Percentiles rank a stretch among this genome's conserved stretches.
Conservation (phyloP, 2,113 vertebrate genomes). For the Brienomyrus longianalis region DNA sequence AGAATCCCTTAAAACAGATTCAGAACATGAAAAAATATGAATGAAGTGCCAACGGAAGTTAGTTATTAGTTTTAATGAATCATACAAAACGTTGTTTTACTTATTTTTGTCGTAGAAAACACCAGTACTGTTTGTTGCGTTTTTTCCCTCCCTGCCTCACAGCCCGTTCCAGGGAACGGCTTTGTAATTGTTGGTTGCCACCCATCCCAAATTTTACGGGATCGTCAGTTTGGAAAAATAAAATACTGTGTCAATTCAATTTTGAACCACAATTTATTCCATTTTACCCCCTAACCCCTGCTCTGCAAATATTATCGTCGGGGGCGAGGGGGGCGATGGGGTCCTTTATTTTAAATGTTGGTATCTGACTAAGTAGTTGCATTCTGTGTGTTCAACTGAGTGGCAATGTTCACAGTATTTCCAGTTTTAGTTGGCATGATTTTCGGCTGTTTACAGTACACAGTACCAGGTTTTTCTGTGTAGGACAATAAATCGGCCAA, state of each 20-base stretch:
- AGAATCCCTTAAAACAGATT: not conserved
- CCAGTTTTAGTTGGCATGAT: not conserved
- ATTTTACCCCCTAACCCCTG: not conserved
- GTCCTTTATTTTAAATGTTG: not conserved
- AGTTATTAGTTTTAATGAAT: not conserved
- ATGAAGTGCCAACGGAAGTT: not conserved
- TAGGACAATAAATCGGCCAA: not conserved
- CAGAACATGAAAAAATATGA: no score
- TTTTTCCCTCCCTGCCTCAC: not conserved
- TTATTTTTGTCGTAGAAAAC: not conserved
- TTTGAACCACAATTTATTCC: not conserved
- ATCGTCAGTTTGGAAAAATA: not conserved
- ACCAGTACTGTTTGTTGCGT: not conserved
- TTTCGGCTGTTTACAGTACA: not conserved
- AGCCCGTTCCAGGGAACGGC: not conserved
- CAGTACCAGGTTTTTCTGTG: not conserved
- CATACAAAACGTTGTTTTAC: not conserved
- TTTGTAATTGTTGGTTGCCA: not conserved
- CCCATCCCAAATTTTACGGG: not conserved
- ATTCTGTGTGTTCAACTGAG: not conserved
- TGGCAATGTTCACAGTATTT: not conserved
- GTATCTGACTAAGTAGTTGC: not conserved
- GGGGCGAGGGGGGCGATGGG: not conserved
- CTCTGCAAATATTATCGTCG: not conserved
- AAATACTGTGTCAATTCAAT: not conserved